These are phyloP conservation scores for Antechinus flavipes DNA, from an alignment of 2,113 vertebrate species.

Conservation along the genomic window DNA sequence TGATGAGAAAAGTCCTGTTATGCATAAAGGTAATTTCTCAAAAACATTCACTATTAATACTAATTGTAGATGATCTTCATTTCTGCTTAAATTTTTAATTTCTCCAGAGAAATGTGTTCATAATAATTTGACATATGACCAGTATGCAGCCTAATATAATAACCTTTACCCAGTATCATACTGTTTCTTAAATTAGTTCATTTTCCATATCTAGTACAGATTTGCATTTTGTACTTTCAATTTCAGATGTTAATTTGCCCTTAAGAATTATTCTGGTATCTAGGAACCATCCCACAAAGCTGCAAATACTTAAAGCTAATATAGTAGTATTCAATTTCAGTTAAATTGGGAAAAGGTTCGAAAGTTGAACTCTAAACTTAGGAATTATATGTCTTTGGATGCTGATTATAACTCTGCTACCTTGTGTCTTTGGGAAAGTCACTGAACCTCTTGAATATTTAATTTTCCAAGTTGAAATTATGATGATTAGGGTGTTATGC, in stretches of 20 bases:
- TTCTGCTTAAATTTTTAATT: slow-evolving; percentile 32
- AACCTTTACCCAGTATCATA: slow-evolving; percentile 11
- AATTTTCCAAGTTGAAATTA: background rate
- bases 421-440: background rate
- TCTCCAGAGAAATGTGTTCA: background rate
- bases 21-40: slow-evolving; percentile 90
- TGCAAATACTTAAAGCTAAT: background rate
- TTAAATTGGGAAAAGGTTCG: background rate
- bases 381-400: background rate
- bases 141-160: background rate
- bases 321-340: background rate
- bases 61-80: background rate
- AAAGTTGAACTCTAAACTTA: background rate
- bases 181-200: slow-evolving; percentile 3
- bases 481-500: background rate
- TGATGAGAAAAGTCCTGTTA: slow-evolving; percentile 87
- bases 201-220: background rate
- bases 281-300: background rate
- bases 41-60: slow-evolving; percentile 24
- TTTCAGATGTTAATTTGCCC: background rate
- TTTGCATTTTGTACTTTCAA: background rate
- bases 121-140: slow-evolving; percentile 12
- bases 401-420: background rate
- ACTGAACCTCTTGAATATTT: background rate
- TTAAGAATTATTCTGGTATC: background rate